Conservation (phyloP, 2,888 invertebrate genomes). For the Drosophila lacicola region DNA sequence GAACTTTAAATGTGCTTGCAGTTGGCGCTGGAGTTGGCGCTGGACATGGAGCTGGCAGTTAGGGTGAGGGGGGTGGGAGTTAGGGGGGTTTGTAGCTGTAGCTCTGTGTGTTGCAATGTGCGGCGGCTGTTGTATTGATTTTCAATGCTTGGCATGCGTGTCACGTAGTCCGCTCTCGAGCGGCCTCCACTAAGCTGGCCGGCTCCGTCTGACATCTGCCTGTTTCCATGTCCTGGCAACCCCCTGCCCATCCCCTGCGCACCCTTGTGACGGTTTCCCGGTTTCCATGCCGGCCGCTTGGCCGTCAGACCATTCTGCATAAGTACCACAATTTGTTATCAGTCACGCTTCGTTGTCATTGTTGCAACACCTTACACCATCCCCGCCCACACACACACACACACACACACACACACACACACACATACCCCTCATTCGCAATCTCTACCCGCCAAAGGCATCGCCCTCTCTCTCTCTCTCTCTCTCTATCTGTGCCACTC, state of each 20-base stretch:
- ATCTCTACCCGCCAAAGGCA: not conserved
- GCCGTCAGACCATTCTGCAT: conserved; percentile 24
- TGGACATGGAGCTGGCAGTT: not conserved
- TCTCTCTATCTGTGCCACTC: not conserved
- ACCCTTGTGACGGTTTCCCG: conserved; percentile 37
- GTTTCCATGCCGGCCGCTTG: conserved; percentile 50
- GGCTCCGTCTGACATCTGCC: conserved; percentile 29
- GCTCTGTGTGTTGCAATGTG: conserved; percentile 34
- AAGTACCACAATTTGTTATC: conserved; percentile 66
- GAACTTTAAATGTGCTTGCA: not conserved
- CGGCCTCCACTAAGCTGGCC: not conserved
- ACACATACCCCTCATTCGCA: not conserved
- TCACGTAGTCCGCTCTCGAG: conserved; percentile 34
- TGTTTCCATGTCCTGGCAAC: conserved; percentile 42
- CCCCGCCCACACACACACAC: not conserved
- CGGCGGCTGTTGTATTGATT: conserved; percentile 52
- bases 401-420: not conserved
- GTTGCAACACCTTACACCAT: conserved; percentile 28
- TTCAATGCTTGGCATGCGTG: conserved; percentile 55
- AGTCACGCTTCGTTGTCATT: conserved; percentile 60
- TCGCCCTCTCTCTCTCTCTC: no score
- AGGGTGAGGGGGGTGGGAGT: not conserved
- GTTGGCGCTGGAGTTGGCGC: no score
- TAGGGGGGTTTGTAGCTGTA: not conserved
- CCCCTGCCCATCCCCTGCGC: conserved; percentile 22